phyloP scores from a whole-genome alignment of 2,797 vertebrate genomes.

The Pterois miles region DNA sequence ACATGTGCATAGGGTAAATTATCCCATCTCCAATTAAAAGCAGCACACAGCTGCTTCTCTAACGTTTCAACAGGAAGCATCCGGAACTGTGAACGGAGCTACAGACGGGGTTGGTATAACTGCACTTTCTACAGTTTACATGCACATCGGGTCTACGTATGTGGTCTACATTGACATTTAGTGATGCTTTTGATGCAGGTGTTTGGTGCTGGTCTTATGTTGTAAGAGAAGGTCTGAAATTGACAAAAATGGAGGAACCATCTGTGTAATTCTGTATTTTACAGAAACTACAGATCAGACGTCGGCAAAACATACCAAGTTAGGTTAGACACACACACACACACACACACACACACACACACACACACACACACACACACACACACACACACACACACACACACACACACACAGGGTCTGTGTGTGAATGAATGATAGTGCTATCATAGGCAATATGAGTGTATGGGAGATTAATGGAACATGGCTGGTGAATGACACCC shows the following conservation, averaged over 20 bases:
- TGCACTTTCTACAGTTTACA: background rate
- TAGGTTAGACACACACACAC: background rate
- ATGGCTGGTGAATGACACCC: conserved; percentile 64
- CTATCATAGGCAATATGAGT: conserved; percentile 60
- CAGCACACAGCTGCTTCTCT: background rate
- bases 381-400: background rate
- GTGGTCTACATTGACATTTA: background rate
- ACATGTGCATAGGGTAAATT: background rate
- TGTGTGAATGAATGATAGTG: conserved; percentile 48
- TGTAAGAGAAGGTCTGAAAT: background rate
- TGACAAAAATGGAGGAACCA: background rate
- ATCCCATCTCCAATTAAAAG: background rate
- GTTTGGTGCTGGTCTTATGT: background rate
- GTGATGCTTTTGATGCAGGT: background rate
- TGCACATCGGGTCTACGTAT: no score
- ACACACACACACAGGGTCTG: background rate
- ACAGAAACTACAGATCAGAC: background rate
- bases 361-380: background rate
- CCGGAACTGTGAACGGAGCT: background rate
- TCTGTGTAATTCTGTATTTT: background rate
- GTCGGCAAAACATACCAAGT: conserved; percentile 1
- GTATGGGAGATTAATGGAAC: conserved; percentile 66
- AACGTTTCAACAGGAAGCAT: background rate
- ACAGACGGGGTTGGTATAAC: background rate
- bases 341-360: background rate